phyloP scores from a whole-genome alignment of 53 echinoderm and acorn worm genomes.

The Luidia sarsii region DNA sequence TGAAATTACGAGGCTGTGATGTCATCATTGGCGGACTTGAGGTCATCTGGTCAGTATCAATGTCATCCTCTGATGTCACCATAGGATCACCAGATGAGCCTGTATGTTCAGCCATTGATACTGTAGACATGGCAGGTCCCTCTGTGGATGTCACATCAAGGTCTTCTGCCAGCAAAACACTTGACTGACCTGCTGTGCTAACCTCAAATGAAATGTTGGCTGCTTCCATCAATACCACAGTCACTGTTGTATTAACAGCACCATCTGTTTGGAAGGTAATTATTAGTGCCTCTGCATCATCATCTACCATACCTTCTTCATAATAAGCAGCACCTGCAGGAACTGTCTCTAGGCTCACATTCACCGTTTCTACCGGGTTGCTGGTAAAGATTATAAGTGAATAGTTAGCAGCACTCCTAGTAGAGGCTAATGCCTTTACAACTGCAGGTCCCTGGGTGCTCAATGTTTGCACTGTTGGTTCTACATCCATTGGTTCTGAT shows the following conservation, averaged over 20 bases:
- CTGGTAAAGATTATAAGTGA: background rate
- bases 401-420: constrained; percentile 8
- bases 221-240: background rate
- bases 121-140: background rate
- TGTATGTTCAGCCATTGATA: background rate
- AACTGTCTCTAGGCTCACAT: background rate
- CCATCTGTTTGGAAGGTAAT: background rate
- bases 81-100: background rate
- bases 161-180: constrained; percentile 15
- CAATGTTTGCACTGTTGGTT: background rate
- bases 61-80: background rate
- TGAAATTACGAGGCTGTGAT: no score
- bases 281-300: background rate
- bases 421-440: constrained; percentile 29
- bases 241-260: constrained; percentile 8
- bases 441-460: constrained; percentile 9
- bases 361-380: constrained; percentile 4
- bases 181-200: constrained; percentile 1
- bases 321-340: constrained; percentile 13
- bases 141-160: background rate
- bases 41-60: background rate
- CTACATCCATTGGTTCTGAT: background rate
- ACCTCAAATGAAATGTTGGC: constrained; percentile 21
- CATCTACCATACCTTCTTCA: background rate
- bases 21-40: background rate